Evolutionary conservation across 2,888 invertebrate genomes (phyloP), one percentile per base, ranked within the genome.

Genomic region (Rhogogaster chlorosoma): DNA sequence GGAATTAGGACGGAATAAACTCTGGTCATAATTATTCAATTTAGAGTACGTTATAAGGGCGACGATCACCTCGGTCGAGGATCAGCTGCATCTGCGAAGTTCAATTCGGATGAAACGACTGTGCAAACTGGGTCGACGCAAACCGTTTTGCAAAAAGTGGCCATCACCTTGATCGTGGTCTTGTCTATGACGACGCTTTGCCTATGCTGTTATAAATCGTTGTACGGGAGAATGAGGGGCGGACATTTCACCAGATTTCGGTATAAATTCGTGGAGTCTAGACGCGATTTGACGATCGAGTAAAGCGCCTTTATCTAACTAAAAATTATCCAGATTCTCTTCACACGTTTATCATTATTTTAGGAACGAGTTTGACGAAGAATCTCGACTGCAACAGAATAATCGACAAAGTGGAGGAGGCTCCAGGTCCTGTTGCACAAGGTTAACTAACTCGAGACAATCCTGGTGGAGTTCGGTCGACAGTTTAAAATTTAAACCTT

Each of bases 321-420:
- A 1, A 15, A 29, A 10, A n/a, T 22, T 15, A 42, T 42, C 26
- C n/a, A 15, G n/a, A 42, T 45, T 22, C 75, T 53, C 6, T 29
- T n/a, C n/a, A n/a, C 53, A n/a, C 32, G 36, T 53, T 61, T 57
- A 83, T 26, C 26, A 22, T 22, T 26, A 32, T 22, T 64, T 70
- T 22, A 84, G 75, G 32, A 73, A 84, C n/a, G 84, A 84, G 32
- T n/a, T n/a, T 29, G 84, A 84, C 36, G 84, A 84, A 36, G 84
- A 84, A 57, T 84, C 84, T 15, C 53, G 57, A 57, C 73, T 75
- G 4, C 84, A 73, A 70, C 83, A 64, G 45, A 67, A 83, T 61
- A 32, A 29, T 36, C 64, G 83, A 45, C 67, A 70, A 83, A 22
- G 67, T 36, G 83, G 67, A 67, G 83, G 80, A 38, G 42, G 80